These are phyloP conservation scores for Sanderia malayensis DNA, from an alignment of 30 jellyfish, hydroid and myxozoan species.

Conservation along the genomic window DNA sequence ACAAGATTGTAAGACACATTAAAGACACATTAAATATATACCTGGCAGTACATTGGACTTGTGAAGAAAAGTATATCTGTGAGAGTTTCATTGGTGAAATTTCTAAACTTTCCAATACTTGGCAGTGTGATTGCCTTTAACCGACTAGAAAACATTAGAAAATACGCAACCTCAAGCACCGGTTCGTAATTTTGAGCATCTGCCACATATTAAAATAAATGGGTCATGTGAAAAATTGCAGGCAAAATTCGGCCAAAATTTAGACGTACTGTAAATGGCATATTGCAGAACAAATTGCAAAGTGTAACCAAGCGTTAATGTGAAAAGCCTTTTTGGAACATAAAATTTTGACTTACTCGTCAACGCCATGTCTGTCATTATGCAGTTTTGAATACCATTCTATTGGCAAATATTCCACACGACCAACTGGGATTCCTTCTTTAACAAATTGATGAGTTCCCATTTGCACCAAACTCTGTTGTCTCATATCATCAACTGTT, in stretches of 20 bases:
- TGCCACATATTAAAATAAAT: no score
- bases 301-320: no score
- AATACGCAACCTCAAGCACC: no score
- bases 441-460: slow-evolving; percentile 74
- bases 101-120: slow-evolving; percentile 78
- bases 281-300: no score
- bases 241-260: no score
- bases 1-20: no score
- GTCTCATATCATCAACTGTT: slow-evolving; percentile 92
- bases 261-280: no score
- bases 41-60: slow-evolving; percentile 99
- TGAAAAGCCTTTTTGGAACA: no score
- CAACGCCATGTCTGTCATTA: slow-evolving; percentile 83
- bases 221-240: no score
- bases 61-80: slow-evolving; percentile 85
- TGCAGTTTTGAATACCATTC: slow-evolving; percentile 91
- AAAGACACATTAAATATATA: no score
- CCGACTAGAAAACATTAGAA: slow-evolving; percentile 80
- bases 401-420: slow-evolving; percentile 93
- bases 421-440: slow-evolving; percentile 73
- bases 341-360: slow-evolving; percentile 50
- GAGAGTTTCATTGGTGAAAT: slow-evolving; percentile 83
- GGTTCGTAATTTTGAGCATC: no score
- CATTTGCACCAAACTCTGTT: slow-evolving; percentile 55
- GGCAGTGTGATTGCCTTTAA: slow-evolving; percentile 77